These are phyloP conservation scores for Hyla sarda DNA, from an alignment of 2,113 vertebrate genomes.

Conservation along the genomic window DNA sequence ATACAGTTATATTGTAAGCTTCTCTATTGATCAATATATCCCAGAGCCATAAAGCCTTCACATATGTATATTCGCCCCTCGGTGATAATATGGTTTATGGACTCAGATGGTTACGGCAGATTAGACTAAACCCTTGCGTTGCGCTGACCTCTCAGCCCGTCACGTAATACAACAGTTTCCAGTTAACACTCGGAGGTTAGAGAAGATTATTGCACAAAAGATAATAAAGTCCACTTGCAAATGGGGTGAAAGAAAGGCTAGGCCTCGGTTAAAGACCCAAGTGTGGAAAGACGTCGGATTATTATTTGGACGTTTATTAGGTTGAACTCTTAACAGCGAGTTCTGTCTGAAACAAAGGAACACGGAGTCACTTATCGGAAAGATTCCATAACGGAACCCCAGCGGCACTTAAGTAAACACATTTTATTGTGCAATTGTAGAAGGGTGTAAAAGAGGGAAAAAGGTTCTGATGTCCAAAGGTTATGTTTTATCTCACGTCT, in stretches of 20 bases:
- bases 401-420: conserved; percentile 19
- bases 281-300: neutral
- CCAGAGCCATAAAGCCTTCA: no score
- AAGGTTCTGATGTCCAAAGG: conserved; percentile 24
- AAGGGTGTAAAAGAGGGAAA: neutral
- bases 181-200: conserved; percentile 2
- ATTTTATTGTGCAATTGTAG: conserved; percentile 44
- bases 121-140: neutral
- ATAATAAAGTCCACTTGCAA: conserved; percentile 29
- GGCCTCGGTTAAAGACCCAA: conserved; percentile 24
- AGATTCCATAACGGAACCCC: conserved; percentile 3
- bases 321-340: conserved; percentile 25
- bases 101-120: neutral
- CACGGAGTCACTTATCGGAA: conserved; percentile 27
- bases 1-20: no score
- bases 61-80: no score
- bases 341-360: conserved; percentile 29
- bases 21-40: no score
- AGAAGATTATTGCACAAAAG: neutral
- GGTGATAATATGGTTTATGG: no score
- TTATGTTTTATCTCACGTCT: conserved; percentile 43
- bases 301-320: conserved; percentile 49
- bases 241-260: conserved; percentile 54
- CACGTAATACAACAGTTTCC: neutral
- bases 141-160: neutral